Evolutionary conservation across 2,113 vertebrate genomes (phyloP), one percentile per base, ranked within the genome.

Genomic region (Cebidichthys violaceus): DNA sequence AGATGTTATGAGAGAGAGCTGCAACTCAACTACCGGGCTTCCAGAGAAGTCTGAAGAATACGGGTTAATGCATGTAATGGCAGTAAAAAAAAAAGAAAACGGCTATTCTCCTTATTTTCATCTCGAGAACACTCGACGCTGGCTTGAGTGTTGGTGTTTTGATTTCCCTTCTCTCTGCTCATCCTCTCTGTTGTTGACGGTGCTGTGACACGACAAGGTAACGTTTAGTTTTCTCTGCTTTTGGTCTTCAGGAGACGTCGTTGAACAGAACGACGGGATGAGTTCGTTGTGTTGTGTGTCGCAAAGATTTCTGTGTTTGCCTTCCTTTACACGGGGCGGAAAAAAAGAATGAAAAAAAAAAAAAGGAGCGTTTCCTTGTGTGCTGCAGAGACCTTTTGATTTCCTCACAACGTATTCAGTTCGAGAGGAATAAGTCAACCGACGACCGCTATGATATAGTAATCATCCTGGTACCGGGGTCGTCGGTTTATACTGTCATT

Each of bases 51-150:
- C 88, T 14, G 24, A 62, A 54, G 24, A 87, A 90, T 93, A 94
- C 90, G 92, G 93, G 91, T 94, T 90, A 54, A 87, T 86, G 90
- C 91, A 93, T 88, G 90, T 86, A 52, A 86, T 47, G 54, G 72
- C 70, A 79, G 79, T 83, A 78, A 83, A 85, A 83, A n/a, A n/a
- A n/a, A n/a, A n/a, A n/a, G n/a, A n/a, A n/a, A 81, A 78, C 52
- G 4, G 80, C 79, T 87, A 20, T 81, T 79, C 70, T 78, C 60
- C 72, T 87, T 64, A 10, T 76, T 57, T 89, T 64, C 37, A 81
- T 50, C 45, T 86, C 33, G 66, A 41, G 84, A 85, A 84, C 74
- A 84, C 59, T 61, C 65, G 5, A 81, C 67, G 68, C 45, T 43
- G 68, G 59, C 77, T 76, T 67, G 29, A 60, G 59, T 79, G 52